Evolutionary conservation across 2,113 vertebrate genomes (phyloP).

Genomic region (Erythrocercus mccallii): DNA sequence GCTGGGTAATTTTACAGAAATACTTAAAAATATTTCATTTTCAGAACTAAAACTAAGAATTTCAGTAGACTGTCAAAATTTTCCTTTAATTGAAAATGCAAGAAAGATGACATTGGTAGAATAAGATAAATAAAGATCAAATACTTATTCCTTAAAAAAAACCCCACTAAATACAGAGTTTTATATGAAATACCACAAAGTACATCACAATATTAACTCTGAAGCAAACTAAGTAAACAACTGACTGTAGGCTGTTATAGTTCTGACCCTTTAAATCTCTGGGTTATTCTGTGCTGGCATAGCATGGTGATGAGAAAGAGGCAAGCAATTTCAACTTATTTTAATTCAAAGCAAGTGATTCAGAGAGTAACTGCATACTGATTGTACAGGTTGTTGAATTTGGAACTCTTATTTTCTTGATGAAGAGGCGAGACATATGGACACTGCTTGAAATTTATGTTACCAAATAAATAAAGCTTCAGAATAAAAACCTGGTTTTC

Average conservation of each 20-base stretch:
- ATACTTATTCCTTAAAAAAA: neutral
- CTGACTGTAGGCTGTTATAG: neutral
- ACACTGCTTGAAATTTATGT: neutral
- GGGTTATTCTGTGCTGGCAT: neutral
- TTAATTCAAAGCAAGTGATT: neutral
- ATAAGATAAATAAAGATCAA: neutral
- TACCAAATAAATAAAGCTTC: neutral
- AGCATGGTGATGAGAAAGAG: neutral
- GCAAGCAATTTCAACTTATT: neutral
- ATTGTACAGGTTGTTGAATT: neutral
- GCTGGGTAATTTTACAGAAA: neutral
- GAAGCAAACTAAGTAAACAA: neutral
- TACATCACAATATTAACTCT: neutral
- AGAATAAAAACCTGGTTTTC: neutral
- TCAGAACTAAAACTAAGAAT: neutral
- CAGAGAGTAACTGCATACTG: neutral
- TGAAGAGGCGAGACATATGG: neutral
- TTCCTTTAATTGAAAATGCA: neutral
- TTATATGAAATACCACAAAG: neutral
- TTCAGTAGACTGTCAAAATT: neutral
- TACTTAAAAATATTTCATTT: neutral
- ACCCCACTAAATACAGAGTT: neutral
- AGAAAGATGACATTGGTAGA: neutral
- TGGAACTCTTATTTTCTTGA: neutral
- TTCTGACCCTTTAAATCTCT: neutral